Evolutionary conservation across 2,888 invertebrate species (phyloP).

Genomic region (Drosophila parthenogenetica): DNA sequence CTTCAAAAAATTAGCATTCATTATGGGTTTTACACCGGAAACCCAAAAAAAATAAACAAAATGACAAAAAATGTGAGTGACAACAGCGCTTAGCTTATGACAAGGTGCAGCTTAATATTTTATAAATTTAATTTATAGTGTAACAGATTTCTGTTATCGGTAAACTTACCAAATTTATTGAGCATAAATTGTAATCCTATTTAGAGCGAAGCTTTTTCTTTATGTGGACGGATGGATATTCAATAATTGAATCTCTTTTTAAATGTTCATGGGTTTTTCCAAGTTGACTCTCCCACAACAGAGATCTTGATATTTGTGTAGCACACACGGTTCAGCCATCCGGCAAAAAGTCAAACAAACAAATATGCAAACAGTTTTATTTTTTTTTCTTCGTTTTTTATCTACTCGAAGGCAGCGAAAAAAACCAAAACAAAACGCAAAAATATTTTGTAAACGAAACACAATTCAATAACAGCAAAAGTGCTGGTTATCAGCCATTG

Average conservation of each 20-base stretch:
- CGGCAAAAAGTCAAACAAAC: slow-evolving; percentile 31
- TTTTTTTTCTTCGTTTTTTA: slow-evolving; percentile 20
- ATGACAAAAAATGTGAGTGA: neutral
- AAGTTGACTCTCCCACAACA: neutral
- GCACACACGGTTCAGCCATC: slow-evolving; percentile 8
- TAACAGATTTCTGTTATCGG: neutral
- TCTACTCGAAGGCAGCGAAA: slow-evolving; percentile 16
- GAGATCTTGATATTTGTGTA: slow-evolving; percentile 16
- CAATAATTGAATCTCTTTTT: neutral
- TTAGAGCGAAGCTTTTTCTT: slow-evolving; percentile 8
- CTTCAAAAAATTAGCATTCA: slow-evolving; percentile 12
- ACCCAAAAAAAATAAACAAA: slow-evolving; percentile 1
- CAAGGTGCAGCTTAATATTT: neutral
- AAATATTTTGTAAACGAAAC: slow-evolving; percentile 29
- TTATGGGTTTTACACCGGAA: slow-evolving; percentile 5
- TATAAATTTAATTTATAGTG: neutral
- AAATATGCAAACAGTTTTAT: slow-evolving; percentile 37
- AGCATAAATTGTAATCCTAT: slow-evolving; percentile 30
- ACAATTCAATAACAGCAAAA: slow-evolving; percentile 39
- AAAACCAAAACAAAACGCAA: slow-evolving; percentile 24
- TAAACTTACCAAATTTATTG: slow-evolving; percentile 36
- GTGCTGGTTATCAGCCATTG: slow-evolving; percentile 32
- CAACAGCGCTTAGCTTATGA: neutral
- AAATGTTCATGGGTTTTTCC: slow-evolving; percentile 8
- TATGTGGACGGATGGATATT: slow-evolving; percentile 38